phyloP scores from a whole-genome alignment of 2,888 invertebrate genomes.

The Eristalis pertinax region DNA sequence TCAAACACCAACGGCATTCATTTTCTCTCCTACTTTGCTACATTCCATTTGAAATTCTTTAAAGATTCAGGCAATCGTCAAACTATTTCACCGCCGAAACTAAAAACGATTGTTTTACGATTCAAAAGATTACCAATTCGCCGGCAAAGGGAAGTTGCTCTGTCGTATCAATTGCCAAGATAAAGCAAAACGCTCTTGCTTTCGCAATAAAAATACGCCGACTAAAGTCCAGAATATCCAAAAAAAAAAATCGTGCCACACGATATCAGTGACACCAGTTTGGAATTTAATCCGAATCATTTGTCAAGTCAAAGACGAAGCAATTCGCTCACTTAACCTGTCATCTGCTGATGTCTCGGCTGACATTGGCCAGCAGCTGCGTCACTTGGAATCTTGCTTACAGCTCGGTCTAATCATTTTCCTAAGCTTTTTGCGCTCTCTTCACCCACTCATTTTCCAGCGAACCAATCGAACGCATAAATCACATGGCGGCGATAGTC shows the following conservation, averaged over 20 bases:
- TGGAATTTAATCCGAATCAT: conserved; percentile 2
- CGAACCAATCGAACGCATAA: neutral
- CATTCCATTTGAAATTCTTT: neutral
- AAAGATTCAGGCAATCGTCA: neutral
- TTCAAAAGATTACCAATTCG: neutral
- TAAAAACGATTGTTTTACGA: neutral
- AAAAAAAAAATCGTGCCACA: neutral
- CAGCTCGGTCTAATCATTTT: conserved; percentile 6
- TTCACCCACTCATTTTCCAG: neutral
- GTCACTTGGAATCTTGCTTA: neutral
- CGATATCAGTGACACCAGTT: neutral
- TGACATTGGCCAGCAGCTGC: neutral
- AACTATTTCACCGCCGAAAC: neutral
- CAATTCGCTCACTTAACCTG: neutral
- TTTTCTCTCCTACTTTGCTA: no score
- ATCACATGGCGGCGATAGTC: neutral
- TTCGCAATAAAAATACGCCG: neutral
- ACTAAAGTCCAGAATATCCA: neutral
- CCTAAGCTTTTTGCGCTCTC: neutral
- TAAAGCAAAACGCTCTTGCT: neutral
- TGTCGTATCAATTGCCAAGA: neutral
- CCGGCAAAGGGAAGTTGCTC: neutral
- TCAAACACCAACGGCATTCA: no score
- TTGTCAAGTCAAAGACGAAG: neutral
- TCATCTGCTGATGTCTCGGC: neutral